Evolutionary conservation across 2,113 vertebrate genomes (phyloP).

Genomic region (Elaphurus davidianus): DNA sequence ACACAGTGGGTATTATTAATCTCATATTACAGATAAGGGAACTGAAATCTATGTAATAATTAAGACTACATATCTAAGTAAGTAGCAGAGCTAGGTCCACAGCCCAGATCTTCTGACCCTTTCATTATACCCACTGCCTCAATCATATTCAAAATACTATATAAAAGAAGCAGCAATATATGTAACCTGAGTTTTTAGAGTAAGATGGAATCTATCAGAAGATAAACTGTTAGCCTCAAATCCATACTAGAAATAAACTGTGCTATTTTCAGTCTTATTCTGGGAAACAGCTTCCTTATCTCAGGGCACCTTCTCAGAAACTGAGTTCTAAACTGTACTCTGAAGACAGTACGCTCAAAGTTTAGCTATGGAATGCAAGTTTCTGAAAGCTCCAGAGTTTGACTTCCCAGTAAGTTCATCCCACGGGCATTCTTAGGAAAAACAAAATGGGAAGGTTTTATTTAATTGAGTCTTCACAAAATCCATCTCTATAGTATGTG

Average conservation of each 20-base stretch:
- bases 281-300: neutral
- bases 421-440: neutral
- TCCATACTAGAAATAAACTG: neutral
- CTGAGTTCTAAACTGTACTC: neutral
- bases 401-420: neutral
- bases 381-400: neutral
- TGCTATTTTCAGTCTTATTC: neutral
- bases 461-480: neutral
- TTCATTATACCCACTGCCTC: neutral
- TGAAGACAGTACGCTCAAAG: neutral
- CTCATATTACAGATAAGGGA: neutral
- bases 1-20: conserved; percentile 14
- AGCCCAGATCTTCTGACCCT: neutral
- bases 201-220: neutral
- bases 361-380: neutral
- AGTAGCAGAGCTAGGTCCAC: neutral
- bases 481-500: neutral
- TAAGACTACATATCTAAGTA: neutral
- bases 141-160: neutral
- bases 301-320: neutral
- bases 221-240: neutral
- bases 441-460: neutral
- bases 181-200: conserved; percentile 9
- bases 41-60: neutral
- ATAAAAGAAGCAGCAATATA: neutral